A percentile compares a stretch with the other conserved stretches of the same genome.
Conservation (phyloP, 2,113 vertebrate species). For the Sorex araneus region DNA sequence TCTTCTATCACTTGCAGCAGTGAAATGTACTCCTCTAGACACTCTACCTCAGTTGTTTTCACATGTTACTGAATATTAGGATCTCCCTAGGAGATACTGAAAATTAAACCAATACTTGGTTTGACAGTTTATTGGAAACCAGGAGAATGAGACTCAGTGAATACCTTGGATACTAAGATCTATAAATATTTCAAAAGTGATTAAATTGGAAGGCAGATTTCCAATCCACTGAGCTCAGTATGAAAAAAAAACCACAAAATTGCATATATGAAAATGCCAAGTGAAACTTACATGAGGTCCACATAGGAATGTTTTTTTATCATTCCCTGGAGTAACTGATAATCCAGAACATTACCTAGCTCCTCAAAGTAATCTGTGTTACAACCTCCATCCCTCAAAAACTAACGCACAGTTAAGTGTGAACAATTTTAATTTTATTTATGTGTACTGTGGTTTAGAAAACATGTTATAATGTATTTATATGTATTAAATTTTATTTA, state of each 20-base stretch:
- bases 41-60: neutral
- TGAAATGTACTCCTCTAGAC: neutral
- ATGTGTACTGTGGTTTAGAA: no score
- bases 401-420: no score
- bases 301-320: neutral
- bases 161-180: no score
- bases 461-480: no score
- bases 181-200: neutral
- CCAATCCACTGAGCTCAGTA: neutral
- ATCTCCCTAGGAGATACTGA: neutral
- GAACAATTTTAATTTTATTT: no score
- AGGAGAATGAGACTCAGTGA: conserved; percentile 35
- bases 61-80: neutral
- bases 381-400: no score
- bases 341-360: neutral
- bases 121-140: neutral
- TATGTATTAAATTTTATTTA: no score
- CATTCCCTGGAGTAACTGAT: neutral
- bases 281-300: neutral
- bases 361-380: neutral
- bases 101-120: conserved; percentile 24
- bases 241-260: neutral
- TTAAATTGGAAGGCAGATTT: neutral
- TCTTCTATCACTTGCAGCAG: neutral
- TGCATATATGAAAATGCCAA: neutral